Conservation (phyloP, 2,888 invertebrate genomes). For the Eupithecia tripunctaria region DNA sequence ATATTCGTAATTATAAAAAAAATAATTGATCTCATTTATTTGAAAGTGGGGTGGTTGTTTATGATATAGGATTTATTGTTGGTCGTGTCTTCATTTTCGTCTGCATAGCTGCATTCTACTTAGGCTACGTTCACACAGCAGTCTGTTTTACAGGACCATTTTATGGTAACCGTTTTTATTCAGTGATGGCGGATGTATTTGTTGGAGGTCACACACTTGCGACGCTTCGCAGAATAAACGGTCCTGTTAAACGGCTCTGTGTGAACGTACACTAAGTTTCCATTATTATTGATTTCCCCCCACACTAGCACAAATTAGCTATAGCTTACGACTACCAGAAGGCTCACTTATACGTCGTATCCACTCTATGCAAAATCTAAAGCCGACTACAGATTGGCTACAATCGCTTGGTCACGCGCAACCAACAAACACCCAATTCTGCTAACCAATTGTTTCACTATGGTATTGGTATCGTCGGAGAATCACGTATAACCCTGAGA, state of each 20-base stretch:
- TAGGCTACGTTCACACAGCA: no score
- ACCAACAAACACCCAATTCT: no score
- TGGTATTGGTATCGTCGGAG: no score
- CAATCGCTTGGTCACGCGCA: no score
- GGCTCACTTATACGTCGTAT: background rate
- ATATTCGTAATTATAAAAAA: conserved; percentile 10
- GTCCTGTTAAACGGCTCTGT: no score
- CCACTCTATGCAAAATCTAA: background rate
- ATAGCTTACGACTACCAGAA: background rate
- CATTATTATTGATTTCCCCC: background rate
- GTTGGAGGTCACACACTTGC: no score
- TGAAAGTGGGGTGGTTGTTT: background rate
- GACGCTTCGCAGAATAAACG: no score
- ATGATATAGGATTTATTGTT: background rate
- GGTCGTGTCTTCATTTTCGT: background rate
- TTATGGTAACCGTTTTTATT: no score
- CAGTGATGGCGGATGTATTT: no score
- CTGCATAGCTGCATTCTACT: background rate
- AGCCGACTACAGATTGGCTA: background rate
- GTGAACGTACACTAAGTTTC: background rate
- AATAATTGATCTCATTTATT: conserved; percentile 17
- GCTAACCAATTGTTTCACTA: no score
- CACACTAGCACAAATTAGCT: background rate
- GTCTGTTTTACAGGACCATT: no score
- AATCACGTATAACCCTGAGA: no score